These are phyloP conservation scores for Struthio camelus DNA, from an alignment of 2,113 vertebrate genomes.

Conservation along the genomic window DNA sequence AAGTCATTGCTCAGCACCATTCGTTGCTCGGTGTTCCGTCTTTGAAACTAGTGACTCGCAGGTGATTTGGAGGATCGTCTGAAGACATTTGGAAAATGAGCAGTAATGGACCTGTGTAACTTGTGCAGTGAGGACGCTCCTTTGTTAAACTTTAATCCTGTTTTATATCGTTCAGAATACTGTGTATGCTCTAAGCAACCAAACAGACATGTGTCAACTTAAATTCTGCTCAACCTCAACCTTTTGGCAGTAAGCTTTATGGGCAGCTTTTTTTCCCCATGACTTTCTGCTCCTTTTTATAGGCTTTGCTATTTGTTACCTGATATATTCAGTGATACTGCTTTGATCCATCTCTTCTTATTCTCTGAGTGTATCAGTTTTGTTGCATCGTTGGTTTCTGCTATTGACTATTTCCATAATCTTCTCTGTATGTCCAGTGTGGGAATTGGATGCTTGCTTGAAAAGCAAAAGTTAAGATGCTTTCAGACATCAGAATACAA, in stretches of 20 bases:
- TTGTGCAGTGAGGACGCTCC: background rate
- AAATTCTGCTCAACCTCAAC: background rate
- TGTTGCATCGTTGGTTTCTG: background rate
- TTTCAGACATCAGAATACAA: background rate
- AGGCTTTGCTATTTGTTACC: background rate
- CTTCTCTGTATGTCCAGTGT: background rate
- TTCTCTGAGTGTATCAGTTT: background rate
- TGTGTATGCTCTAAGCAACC: background rate
- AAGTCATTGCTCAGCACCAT: background rate
- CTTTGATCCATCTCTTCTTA: background rate
- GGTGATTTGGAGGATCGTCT: background rate
- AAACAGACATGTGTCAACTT: background rate
- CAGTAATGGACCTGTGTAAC: background rate
- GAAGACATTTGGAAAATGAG: background rate
- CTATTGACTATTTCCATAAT: background rate
- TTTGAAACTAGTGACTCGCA: background rate
- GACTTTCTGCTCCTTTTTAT: background rate
- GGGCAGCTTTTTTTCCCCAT: background rate
- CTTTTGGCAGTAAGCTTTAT: background rate
- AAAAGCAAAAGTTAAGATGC: background rate
- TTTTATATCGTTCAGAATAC: background rate
- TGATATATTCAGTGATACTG: background rate
- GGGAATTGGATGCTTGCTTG: background rate
- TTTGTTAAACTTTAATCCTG: background rate
- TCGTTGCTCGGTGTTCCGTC: background rate